Evolutionary conservation across 2,113 vertebrate species (phyloP), one percentile per base, ranked within the genome.

Genomic region (Myxocyprinus asiaticus): DNA sequence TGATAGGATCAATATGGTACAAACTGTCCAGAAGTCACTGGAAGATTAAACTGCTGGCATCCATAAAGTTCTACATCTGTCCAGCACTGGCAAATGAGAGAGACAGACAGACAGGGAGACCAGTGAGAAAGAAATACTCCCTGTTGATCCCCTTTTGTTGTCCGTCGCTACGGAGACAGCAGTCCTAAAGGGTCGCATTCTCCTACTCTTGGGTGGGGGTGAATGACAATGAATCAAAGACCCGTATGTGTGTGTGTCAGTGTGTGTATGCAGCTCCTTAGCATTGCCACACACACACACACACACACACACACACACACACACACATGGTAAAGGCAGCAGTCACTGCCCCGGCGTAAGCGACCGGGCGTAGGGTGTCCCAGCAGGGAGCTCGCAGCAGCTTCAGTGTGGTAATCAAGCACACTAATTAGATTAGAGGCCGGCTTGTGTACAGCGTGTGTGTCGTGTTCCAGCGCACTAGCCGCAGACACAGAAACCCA

Each of bases 141-240:
- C 88, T 89, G 87, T 92, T 89, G 86, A 89, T 92, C 91, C 89
- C 81, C 86, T 91, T 91, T 92, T 91, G 87, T 91, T 89, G 88
- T 89, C 72, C 71, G 91, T 93, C 86, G 82, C 91, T 89, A 92
- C 77, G 90, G 91, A 87, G 89, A 92, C 88, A 76, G 84, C 5
- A 15, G 85, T 81, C 86, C 90, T 85, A 92, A 91, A 90, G 87
- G 87, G 88, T 88, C 88, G 90, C 89, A 89, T 89, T 88, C 88
- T 87, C 62, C 51, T 70, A 17, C 69, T 77, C 79, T 9, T 79
- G 84, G 81, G 79, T 85, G 77, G 12, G 81, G 80, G 78, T 53
- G 17, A 67, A 42, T 59, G 79, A 92, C 90, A 93, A 93, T 91
- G 84, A 91, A 90, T 94, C 91, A 93, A 93, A 93, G 90, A n/a